Base-by-base conservation (phyloP, 2,113 vertebrate genomes). In the Odocoileus virginianus region DNA sequence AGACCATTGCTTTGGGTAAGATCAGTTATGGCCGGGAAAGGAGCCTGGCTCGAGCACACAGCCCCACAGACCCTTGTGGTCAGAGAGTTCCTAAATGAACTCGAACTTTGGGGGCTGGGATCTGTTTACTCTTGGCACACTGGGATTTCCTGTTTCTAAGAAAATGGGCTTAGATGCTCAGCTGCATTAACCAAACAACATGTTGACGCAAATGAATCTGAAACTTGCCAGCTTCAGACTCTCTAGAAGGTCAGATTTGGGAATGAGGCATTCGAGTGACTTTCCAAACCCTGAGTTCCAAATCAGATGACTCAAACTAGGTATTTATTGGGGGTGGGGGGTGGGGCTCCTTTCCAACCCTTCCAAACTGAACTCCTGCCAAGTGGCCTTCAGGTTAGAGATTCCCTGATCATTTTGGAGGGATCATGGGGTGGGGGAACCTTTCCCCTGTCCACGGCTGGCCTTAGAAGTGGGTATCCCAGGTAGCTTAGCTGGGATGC, bases 101-200 rank as follows among this genome's bases (percentile, higher is more conserved):
- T 82, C 57, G 50, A 76, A 95, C 93, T 94, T 97, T 92, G 45
- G 97, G 97, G 91, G 93, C 89, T 98, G 97, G 96, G 90, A 92
- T 97, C 67, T 97, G 97, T 98, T 98, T 98, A 98, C 97, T 97
- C 95, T 95, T 93, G 97, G 96, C 98, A 98, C 96, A 47, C 96
- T 89, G 97, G 97, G 98, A 97, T 98, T 98, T 98, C 97, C 98
- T 98, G 97, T 97, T 98, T 98, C 98, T 98, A 98, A 98, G 98
- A 98, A 98, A 97, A 97, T 89, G 97, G 95, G 91, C 83, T 98
- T 97, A 87, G 89, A 96, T 97, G 89, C 97, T 98, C 94, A 94
- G 95, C 97, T 94, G 79, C 87, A 87, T 95, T 95, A 98, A 97
- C 98, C 95, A 97, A 97, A 98, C 97, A 98, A 95, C 91, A 94